Evolutionary conservation across 2,888 invertebrate species (phyloP), one percentile per base, ranked within the genome.

Genomic region (Boloria selene): DNA sequence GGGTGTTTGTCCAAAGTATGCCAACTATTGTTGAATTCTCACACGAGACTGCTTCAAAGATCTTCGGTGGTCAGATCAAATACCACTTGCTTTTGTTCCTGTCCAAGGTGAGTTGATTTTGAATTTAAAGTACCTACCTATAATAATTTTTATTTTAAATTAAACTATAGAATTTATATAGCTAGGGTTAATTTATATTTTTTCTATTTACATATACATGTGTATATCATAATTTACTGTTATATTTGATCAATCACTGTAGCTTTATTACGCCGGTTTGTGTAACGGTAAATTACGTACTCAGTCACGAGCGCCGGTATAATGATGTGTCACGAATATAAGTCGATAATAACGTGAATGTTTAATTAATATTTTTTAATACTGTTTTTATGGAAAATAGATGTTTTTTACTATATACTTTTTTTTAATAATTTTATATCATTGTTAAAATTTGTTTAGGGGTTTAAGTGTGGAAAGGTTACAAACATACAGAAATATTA

Each of bases 11-110:
- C 51, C 96, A 98, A 83, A 95, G 97, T 63, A 93, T 99, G 84
- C 99, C 99, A 18, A 90, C 97, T 72, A 95, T 99, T 73, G 96
- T 98, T 64, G 99, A 99, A 88, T 99, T 99, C 93, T 98, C 97
- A 76, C 98, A 98, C 79, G 98, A 99, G 87, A 98, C 98, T 42
- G 99, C 99, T 13, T 97, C 97, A 84, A 98, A 98, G 90, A 98
- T 99, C 91, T 99, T 99, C 85, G 98, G 98, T 63, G 99, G 99
- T 75, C 97, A 98, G 69, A 97, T 99, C 92, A 99, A 99, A 93
- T 97, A 96, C 80, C 99, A 99, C 90, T 94, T 99, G 75, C 94
- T 99, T 71, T 91, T 99, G 81, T 99, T 99, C 95, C 93, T 99
- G 78, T 97, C 97, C 82, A 98, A 98, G 92, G 93, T 93, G 79